A percentile compares a stretch with the other conserved stretches of the same genome.
Evolutionary conservation across 1,140 invertebrate species (phyloP).

Genomic region (Drosophila quadrilineata): DNA sequence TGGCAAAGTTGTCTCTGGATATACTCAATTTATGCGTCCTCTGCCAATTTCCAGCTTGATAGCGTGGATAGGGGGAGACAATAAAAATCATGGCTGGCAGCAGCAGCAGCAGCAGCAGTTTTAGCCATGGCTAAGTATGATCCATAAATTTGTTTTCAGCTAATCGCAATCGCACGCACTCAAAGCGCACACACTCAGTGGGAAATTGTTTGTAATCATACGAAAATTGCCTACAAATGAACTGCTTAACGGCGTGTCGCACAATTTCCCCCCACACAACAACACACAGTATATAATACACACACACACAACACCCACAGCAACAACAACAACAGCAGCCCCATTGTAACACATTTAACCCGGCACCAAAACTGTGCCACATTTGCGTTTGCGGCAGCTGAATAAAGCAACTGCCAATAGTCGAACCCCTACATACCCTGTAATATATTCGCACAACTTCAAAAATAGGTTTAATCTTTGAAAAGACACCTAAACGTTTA

Average conservation of each 20-base stretch:
- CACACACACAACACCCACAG: neutral
- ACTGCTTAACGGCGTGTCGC: slow-evolving; percentile 76
- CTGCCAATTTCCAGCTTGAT: too few species aligned
- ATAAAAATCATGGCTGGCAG: slow-evolving; percentile 67
- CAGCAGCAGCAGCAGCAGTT: too few species aligned
- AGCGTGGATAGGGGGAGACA: too few species aligned
- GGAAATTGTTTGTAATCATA: slow-evolving; percentile 65
- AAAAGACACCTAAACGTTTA: too few species aligned
- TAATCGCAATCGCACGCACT: slow-evolving; percentile 67
- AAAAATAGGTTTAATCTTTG: too few species aligned
- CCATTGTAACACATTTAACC: slow-evolving; percentile 58
- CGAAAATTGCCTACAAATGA: slow-evolving; percentile 77
- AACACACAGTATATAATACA: slow-evolving; percentile 3
- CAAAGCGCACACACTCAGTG: slow-evolving; percentile 24
- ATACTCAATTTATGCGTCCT: too few species aligned
- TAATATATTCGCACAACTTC: too few species aligned
- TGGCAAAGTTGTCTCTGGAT: neutral
- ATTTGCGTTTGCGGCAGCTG: slow-evolving; percentile 38
- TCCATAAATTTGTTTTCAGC: slow-evolving; percentile 67
- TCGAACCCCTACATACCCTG: slow-evolving; percentile 1
- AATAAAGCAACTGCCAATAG: neutral
- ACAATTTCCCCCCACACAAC: slow-evolving; percentile 33
- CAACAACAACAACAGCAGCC: slow-evolving; percentile 18
- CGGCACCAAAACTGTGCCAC: slow-evolving; percentile 59
- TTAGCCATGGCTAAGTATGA: slow-evolving; percentile 22